phyloP scores from a whole-genome alignment of 92 coral and sea anemone genomes.

The Siderastrea siderea region DNA sequence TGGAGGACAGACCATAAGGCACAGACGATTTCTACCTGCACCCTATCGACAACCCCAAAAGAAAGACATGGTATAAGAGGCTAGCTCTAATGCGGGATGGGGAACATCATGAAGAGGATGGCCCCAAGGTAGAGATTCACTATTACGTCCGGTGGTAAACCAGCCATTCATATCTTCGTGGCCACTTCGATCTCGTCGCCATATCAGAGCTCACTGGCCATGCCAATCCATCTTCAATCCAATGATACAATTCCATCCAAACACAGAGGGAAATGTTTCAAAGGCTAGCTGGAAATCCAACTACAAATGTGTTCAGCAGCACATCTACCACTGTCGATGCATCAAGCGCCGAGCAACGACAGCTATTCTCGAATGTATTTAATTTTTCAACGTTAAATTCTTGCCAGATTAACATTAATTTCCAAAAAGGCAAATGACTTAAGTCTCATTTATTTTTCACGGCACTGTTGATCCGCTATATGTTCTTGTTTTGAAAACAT shows the following conservation, averaged over 20 bases:
- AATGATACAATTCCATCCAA: too few species aligned
- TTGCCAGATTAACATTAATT: constrained; percentile 7
- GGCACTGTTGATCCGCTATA: too few species aligned
- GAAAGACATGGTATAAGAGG: too few species aligned
- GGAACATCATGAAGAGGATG: too few species aligned
- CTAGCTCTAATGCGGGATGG: too few species aligned
- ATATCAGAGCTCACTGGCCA: constrained; percentile 37
- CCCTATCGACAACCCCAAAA: too few species aligned
- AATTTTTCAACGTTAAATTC: neutral
- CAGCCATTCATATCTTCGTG: constrained; percentile 30
- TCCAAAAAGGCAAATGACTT: neutral
- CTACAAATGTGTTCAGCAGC: neutral
- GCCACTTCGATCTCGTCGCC: too few species aligned
- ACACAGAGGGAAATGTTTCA: constrained; percentile 29
- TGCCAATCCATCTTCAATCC: constrained; percentile 38
- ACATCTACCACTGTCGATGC: neutral
- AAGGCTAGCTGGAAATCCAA: neutral
- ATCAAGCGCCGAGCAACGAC: neutral
- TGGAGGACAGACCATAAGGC: too few species aligned
- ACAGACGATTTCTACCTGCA: too few species aligned
- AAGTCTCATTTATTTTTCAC: neutral
- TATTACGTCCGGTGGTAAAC: constrained; percentile 30
- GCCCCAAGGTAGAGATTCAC: neutral
- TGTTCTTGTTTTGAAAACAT: too few species aligned
- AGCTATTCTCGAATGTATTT: neutral